Evolutionary conservation across 2,113 vertebrate genomes (phyloP), one percentile per base, ranked within the genome.

Genomic region (Aviceda subcristata): DNA sequence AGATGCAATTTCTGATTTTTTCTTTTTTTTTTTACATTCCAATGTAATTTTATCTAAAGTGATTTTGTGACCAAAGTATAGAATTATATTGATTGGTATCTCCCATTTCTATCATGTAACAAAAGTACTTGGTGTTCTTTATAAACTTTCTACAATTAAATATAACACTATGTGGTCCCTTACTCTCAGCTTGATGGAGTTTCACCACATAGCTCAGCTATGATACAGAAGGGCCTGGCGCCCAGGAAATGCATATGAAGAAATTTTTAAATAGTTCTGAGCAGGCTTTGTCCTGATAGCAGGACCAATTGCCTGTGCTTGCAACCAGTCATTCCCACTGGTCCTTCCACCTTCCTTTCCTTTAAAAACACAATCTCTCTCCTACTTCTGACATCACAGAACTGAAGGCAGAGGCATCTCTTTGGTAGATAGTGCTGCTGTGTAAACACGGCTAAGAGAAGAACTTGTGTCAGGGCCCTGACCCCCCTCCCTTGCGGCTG

Each of bases 381-480:
- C 23, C 8, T 53, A 16, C 27, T 29, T 45, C 13, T 76, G 22
- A 56, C 15, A 38, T 29, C 15, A 11, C 27, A 82, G 30, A 66
- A 75, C 7, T 19, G 60, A 74, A 81, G 48, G 14, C 16, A 73
- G 16, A n/a, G 32, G 6, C 7, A 32, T 41, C 24, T 46, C 26
- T 76, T 66, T 53, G 53, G 23, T 11, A 86, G 11, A 15, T 3
- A 60, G 6, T 8, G 8, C 12, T 62, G 12, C 19, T 68, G 12
- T 24, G 26, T 27, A 60, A 68, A 26, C 12, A 17, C 29, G 29
- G 9, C 11, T 64, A 59, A 72, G 18, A 67, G n/a, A 60, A 68
- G 29, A 73, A 36, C 20, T 73, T 45, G 5, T 1, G 0, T 11
- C 4, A 4, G 8, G 11, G 10, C 3, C 15, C 34, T 51, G 32